Evolutionary conservation across 2,888 invertebrate species (phyloP).

Genomic region (Busseola fusca): DNA sequence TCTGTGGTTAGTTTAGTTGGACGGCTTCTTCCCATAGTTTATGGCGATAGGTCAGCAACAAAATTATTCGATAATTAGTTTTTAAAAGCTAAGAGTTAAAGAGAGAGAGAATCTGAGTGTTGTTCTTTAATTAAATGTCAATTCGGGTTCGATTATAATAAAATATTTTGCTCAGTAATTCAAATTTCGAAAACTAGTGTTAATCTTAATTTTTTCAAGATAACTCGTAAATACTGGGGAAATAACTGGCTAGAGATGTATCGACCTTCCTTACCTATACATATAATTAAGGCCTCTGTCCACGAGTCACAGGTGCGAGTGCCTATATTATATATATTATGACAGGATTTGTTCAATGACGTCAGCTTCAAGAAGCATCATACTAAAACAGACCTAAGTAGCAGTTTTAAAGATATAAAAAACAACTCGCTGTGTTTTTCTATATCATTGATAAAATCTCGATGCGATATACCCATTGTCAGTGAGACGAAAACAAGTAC

Average conservation of each 20-base stretch:
- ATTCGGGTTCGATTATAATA: too few relatives aligned
- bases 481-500: not conserved
- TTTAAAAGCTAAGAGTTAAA: too few relatives aligned
- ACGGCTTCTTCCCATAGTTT: too few relatives aligned
- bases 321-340: not conserved
- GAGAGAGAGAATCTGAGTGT: too few relatives aligned
- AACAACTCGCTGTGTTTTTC: not conserved
- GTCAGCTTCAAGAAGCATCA: not conserved
- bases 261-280: not conserved
- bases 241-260: not conserved
- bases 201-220: not conserved
- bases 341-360: conserved; percentile 6
- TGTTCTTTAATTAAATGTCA: too few relatives aligned
- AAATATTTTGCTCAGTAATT: too few relatives aligned
- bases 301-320: not conserved
- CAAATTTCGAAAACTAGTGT: too few relatives aligned
- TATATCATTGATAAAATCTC: not conserved
- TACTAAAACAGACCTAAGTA: not conserved
- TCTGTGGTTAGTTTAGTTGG: too few relatives aligned
- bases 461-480: not conserved
- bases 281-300: not conserved
- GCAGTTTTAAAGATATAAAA: not conserved
- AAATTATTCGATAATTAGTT: too few relatives aligned
- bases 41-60: too few relatives aligned
- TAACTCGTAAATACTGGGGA: not conserved